Conservation (phyloP, 2,888 invertebrate genomes). For the Iselma pallidipennis region DNA sequence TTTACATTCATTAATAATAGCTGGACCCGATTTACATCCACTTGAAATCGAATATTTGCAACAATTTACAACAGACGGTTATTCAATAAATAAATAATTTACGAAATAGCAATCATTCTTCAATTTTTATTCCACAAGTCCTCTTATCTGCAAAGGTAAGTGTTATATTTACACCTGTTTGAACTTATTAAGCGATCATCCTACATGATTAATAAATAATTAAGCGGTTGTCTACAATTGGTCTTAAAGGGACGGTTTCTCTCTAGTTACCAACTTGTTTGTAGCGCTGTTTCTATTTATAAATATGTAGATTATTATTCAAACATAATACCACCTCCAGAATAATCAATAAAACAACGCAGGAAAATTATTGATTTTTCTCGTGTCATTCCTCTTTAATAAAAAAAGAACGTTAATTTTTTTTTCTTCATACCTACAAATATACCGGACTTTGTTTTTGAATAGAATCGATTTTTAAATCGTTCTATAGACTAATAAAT, state of each 20-base stretch:
- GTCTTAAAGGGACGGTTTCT: no score
- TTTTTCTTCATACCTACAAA: no score
- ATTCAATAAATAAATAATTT: slow-evolving; percentile 3
- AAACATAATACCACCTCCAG: not conserved
- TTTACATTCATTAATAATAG: slow-evolving; percentile 91
- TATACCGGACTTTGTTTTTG: not conserved
- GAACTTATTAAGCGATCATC: no score
- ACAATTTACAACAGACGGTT: slow-evolving; percentile 60
- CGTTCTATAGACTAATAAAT: not conserved
- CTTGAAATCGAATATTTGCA: slow-evolving; percentile 86
- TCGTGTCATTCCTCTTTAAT: not conserved
- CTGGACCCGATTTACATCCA: slow-evolving; percentile 83
- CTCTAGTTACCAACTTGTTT: no score
- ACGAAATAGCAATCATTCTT: no score
- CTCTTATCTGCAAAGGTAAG: no score
- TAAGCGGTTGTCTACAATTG: no score
- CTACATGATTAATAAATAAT: no score
- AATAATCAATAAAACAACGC: slow-evolving; percentile 17
- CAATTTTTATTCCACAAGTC: no score
- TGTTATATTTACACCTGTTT: no score
- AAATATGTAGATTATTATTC: not conserved
- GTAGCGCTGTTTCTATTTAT: not conserved
- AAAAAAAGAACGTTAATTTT: not conserved
- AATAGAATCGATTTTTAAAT: not conserved
- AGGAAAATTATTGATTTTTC: slow-evolving; percentile 22